Evolutionary conservation across 2,888 invertebrate species (phyloP), one percentile per base, ranked within the genome.

Genomic region (Ectemnius lituratus): DNA sequence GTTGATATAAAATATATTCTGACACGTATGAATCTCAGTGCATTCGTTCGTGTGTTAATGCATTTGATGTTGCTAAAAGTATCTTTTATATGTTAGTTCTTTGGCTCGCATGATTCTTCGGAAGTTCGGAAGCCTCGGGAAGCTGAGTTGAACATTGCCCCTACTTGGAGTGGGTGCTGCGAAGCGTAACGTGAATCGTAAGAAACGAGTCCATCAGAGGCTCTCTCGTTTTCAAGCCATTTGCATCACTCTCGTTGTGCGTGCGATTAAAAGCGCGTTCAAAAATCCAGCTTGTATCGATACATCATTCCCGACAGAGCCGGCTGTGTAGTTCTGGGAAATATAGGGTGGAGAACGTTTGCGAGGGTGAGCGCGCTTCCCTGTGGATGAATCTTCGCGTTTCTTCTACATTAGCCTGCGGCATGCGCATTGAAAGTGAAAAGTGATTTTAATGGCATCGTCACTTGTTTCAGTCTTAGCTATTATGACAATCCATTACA

Each of bases 361-460:
- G 37, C 37, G 37, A 37, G 46, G 37, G 70, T 67, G 69, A 67
- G 62, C 62, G 57, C 46, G 23, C 46, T 66, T 60, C 65, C 23
- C 71, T 27, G 27, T 62, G 78, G 58, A 64, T 67, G 77, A 76
- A 75, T 73, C 67, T 62, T 70, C 70, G 62, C 78, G 57, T 71
- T 78, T 73, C 67, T 64, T 73, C 64, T 64, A 59, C 46, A 57
- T 62, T 46, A 62, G 56, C 57, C 66, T 45, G 64, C 73, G 60
- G 57, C 57, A 57, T 47, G 20, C 49, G 46, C 47, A n/a, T 23
- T 52, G 60, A 52, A 72, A 58, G 62, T 57, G 78, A 73, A 63
- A 65, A 73, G 65, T 70, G 76, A 77, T 81, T 82, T 81, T 75
- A 81, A 81, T 75, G 75, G 80, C 75, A 69, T 70, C 78, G 75